Evolutionary conservation across 35 echinoderm and acorn worm genomes (phyloP).

Genomic region (Patiria miniata): DNA sequence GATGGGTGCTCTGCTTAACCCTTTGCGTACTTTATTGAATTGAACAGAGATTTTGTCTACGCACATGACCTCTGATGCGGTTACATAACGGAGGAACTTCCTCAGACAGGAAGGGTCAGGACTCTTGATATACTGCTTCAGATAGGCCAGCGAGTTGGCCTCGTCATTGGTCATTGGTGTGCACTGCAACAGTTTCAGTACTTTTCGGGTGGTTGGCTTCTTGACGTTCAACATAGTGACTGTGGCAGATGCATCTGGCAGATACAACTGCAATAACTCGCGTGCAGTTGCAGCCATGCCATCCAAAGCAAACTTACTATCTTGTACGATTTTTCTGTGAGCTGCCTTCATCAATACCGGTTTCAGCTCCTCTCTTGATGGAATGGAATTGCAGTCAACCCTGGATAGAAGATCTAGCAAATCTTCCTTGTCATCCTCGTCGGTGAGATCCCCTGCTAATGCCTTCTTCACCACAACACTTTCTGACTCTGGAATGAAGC

Average conservation of each 20-base stretch:
- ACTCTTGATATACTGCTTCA: not conserved
- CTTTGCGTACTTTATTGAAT: not conserved
- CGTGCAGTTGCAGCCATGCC: not conserved
- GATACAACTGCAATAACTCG: slow-evolving; percentile 2
- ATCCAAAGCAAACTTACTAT: too few relatives aligned
- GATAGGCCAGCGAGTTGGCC: not conserved
- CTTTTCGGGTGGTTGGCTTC: not conserved
- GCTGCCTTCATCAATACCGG: not conserved
- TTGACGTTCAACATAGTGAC: not conserved
- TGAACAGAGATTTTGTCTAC: not conserved
- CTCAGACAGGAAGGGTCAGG: not conserved
- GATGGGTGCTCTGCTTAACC: not conserved
- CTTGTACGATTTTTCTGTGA: slow-evolving; percentile 25
- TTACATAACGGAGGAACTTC: not conserved
- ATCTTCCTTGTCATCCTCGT: slow-evolving; percentile 10
- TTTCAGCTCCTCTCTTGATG: slow-evolving; percentile 7
- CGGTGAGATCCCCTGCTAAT: not conserved
- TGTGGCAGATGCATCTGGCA: not conserved
- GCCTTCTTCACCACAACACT: slow-evolving; percentile 12
- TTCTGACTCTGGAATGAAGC: slow-evolving; percentile 10
- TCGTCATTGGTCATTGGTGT: not conserved
- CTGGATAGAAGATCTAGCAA: slow-evolving; percentile 20
- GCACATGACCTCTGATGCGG: not conserved
- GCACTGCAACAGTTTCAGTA: not conserved
- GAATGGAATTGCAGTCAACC: slow-evolving; percentile 12